Evolutionary conservation across 2,888 invertebrate genomes (phyloP), one percentile per base, ranked within the genome.

Genomic region (Drosophila borborema): DNA sequence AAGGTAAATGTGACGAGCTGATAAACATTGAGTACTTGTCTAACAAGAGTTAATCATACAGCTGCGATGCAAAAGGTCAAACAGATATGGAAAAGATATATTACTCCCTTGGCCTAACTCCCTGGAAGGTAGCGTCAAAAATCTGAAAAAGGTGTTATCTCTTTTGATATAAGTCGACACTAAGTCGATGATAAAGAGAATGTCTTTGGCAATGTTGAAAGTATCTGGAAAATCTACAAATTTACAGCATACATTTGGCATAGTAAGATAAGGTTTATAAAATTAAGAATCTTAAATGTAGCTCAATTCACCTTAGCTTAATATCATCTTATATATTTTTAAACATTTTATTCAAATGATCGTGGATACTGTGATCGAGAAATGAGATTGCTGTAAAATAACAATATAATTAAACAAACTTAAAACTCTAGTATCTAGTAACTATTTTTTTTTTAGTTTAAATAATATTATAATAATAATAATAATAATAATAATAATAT

Each of bases 41-140:
- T 5, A 31, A 41, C 55, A 55, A 46, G 68, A 54, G 54, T 67
- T 54, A 66, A 66, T 55, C 54, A 31, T n/a, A 14, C 31, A 51
- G 38, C 28, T 38, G 53, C 16, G 1, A 28, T 1, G 7, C 34
- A 20, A 38, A 38, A 8, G 14, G 34, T 2, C 12, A 23, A 18
- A 0, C 1, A 18, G 18, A 51, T 36, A 51, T 18, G 34, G 18
- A 14, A 40, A 34, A n/a, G 18, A 41, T 45, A 58, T 58, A 6
- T 58, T 2, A 14, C 9, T 9, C 2, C 20, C 9, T 18, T 12
- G 14, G 23, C 7, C 20, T 7, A 14, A 14, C 7, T 1, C 20
- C 3, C 51, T 20, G 14, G 4, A 14, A 34, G 12, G 34, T 20
- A 20, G 7, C 14, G 6, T 16, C 3, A 12, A 5, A 14, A 31